Base-by-base conservation (phyloP, 2,888 invertebrate genomes). In the Schizotus pectinicornis region DNA sequence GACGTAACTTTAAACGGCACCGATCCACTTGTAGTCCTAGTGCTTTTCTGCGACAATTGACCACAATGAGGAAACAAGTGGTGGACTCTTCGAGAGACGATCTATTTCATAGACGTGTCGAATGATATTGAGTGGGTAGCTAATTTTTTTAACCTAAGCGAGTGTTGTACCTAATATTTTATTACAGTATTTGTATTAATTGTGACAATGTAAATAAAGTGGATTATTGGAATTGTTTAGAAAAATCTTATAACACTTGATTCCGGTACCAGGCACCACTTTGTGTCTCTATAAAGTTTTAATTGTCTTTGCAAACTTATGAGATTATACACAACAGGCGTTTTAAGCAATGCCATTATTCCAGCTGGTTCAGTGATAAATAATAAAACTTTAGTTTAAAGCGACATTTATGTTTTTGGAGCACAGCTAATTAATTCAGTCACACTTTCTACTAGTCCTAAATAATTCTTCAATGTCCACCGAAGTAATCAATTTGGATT, bases 41-140 rank as follows among this genome's bases (percentile, higher is more conserved):
- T 51, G 82, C 83, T 59, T 86, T 85, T 76, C 73, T 86, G 55
- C 82, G 81, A 64, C 84, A 86, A 73, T 79, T 87, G 60, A 83
- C 85, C 7, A 78, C 81, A 51, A 76, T 86, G 74, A 78, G 86
- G 64, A 80, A 81, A 67, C 82, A 85, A 65, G 80, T 84, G 11
- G 80, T 86, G 0, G 81, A 81, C 70, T 79, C 78, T n/a, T 81
- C 83, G 42, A 80, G 80, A 62, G 82, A 83, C 38, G 79, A 65
- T 69, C 72, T 61, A 74, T 70, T 76, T 71, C 78, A 70, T 78
- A 50, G 53, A 31, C 49, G 39, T 11, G 54, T 30, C 13, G 33
- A 38, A 22, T 22, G 5, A 22, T 22, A 3, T 22, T 22, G 22
- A 22, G 22, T 22, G 22, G 22, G 3, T 22, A 3, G 5, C 3